A percentile compares a stretch with the other conserved stretches of the same genome.
phyloP scores from a whole-genome alignment of 1,140 invertebrate species.

The Cherax destructor region DNA sequence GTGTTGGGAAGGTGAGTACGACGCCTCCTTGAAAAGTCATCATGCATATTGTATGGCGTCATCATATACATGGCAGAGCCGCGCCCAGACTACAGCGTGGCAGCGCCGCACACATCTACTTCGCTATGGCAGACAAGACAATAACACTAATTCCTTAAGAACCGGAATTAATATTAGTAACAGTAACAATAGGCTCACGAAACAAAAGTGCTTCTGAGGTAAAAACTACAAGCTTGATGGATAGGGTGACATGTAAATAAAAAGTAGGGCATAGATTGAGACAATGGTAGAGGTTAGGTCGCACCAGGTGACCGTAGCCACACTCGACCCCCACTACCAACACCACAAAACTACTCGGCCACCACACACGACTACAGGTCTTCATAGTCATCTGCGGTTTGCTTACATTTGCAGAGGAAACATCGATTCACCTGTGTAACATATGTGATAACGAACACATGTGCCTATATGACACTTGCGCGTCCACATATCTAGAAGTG shows the following conservation, averaged over 20 bases:
- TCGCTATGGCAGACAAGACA: slow-evolving; percentile 48
- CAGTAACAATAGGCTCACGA: neutral
- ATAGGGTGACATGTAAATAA: neutral
- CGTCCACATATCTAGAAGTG: neutral
- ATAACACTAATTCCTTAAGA: neutral
- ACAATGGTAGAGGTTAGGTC: slow-evolving; percentile 36
- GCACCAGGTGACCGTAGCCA: slow-evolving; percentile 44
- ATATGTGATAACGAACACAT: neutral
- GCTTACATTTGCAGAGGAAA: neutral
- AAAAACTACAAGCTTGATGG: neutral
- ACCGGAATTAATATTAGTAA: neutral
- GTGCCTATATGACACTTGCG: neutral
- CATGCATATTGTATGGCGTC: slow-evolving; percentile 49
- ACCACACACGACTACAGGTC: too few relatives aligned
- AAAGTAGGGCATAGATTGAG: neutral
- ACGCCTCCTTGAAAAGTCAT: slow-evolving; percentile 60
- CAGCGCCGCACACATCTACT: slow-evolving; percentile 57
- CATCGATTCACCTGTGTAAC: neutral
- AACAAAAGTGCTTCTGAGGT: neutral
- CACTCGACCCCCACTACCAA: slow-evolving; percentile 13
- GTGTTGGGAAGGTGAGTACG: slow-evolving; percentile 26
- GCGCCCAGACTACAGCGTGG: slow-evolving; percentile 18
- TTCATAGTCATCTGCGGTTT: too few relatives aligned
- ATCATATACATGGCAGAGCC: slow-evolving; percentile 46
- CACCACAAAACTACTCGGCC: too few relatives aligned